Evolutionary conservation across 2,797 vertebrate species (phyloP), one percentile per base, ranked within the genome.

Genomic region (Onychomys arenicola): DNA sequence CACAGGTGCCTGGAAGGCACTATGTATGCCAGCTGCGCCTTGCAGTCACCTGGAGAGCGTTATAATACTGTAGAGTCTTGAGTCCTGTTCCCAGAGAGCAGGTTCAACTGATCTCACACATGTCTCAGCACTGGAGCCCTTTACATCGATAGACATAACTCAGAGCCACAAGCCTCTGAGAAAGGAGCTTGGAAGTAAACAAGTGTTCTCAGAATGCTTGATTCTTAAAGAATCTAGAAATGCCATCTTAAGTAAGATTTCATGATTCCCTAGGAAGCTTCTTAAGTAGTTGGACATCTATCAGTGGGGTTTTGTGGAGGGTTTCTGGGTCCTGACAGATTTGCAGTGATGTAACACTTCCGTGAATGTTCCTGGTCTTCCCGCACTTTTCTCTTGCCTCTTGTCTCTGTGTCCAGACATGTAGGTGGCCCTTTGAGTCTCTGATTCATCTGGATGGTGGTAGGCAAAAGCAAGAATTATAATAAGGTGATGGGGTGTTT

Each of bases 171-270:
- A 5, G 37, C 49, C 65, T 37, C 84, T 27, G 14, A 87, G 46
- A 71, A 87, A 71, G 40, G 40, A n/a, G 29, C 17, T 96, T 94
- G 25, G 59, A 80, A 84, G 73, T 77, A 67, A 88, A 76, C 7
- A 23, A 76, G 1, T 14, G 25, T 67, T 55, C 27, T 87, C 29
- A 65, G n/a, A 87, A 78, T 83, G 78, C 76, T 7, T 61, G 29
- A 55, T 46, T 94, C 95, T 90, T 84, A 80, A 78, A 93, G 63
- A 85, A 73, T 59, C 10, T 76, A 23, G 83, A 71, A 91, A 76
- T 63, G 46, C 2, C 55, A 32, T 92, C 61, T 67, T 89, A 71
- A 73, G 37, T 27, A 40, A 21, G 2, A 34, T 67, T 88, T 91
- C 86, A 9, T 21, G 49, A 40, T 8, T 59, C 77, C 25, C 83